These are phyloP conservation scores for Aplocera efformata DNA, from an alignment of 2,888 invertebrate species.

Conservation along the genomic window DNA sequence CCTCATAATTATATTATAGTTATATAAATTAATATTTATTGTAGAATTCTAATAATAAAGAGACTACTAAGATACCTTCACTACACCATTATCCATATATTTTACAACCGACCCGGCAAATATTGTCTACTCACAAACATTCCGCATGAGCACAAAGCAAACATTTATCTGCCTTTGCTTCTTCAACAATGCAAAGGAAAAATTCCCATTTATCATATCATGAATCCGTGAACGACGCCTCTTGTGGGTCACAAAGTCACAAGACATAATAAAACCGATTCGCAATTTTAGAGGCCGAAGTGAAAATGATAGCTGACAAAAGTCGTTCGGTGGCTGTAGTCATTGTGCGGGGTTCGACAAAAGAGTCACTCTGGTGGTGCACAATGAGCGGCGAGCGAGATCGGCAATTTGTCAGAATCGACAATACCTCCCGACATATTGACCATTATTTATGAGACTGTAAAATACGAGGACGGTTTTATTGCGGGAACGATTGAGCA, in stretches of 20 bases:
- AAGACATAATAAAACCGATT: slow-evolving; percentile 68
- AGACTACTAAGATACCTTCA: slow-evolving; percentile 8
- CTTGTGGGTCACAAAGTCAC: slow-evolving; percentile 56
- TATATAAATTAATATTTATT: too few species aligned
- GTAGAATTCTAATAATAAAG: neutral
- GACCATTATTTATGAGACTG: slow-evolving; percentile 78
- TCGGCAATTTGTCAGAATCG: slow-evolving; percentile 77
- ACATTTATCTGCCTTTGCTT: slow-evolving; percentile 53
- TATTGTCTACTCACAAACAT: slow-evolving; percentile 24
- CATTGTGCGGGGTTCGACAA: slow-evolving; percentile 63
- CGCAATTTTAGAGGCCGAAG: slow-evolving; percentile 60
- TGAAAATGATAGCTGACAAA: slow-evolving; percentile 75
- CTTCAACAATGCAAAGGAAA: slow-evolving; percentile 51
- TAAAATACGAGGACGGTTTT: slow-evolving; percentile 68
- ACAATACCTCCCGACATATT: slow-evolving; percentile 76
- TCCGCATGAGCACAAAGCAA: slow-evolving; percentile 49
- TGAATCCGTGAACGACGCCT: slow-evolving; percentile 52
- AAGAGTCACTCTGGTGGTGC: slow-evolving; percentile 58
- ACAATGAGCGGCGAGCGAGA: slow-evolving; percentile 73
- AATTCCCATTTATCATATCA: slow-evolving; percentile 66
- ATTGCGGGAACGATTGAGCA: slow-evolving; percentile 73
- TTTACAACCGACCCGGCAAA: slow-evolving; percentile 23
- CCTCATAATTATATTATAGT: too few species aligned
- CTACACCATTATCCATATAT: slow-evolving; percentile 22
- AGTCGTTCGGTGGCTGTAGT: slow-evolving; percentile 55